These are phyloP conservation scores for Catharus ustulatus DNA, from an alignment of 2,797 vertebrate species.

Conservation along the genomic window DNA sequence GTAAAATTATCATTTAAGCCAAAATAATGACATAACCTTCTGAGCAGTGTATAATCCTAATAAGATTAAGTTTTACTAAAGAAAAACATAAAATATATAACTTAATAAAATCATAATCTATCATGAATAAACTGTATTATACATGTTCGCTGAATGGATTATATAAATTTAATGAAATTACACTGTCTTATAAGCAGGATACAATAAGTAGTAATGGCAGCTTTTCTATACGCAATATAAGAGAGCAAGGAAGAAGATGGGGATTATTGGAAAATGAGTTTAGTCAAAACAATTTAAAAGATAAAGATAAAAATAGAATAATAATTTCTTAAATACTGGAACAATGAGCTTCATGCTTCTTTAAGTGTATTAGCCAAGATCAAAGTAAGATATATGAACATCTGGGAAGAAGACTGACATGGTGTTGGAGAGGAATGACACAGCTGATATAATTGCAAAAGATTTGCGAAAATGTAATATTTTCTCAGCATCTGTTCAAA, in stretches of 20 bases:
- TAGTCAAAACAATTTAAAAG: constrained; percentile 52
- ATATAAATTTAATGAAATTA: constrained; percentile 66
- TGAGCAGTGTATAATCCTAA: constrained; percentile 38
- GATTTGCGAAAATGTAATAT: background rate
- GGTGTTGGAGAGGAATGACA: background rate
- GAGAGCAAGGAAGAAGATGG: constrained; percentile 33
- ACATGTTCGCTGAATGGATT: constrained; percentile 62
- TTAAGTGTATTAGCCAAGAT: background rate
- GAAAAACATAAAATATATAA: constrained; percentile 57
- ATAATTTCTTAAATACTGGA: constrained; percentile 28
- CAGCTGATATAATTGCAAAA: background rate
- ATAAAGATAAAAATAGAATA: constrained; percentile 55
- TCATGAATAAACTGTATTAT: constrained; percentile 55
- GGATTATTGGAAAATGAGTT: constrained; percentile 56
- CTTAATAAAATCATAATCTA: constrained; percentile 57
- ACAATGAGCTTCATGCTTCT: constrained; percentile 7
- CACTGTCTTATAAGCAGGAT: constrained; percentile 47
- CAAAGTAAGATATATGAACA: background rate
- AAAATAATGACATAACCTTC: constrained; percentile 56
- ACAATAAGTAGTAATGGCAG: constrained; percentile 63
- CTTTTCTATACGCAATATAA: constrained; percentile 38
- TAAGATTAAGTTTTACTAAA: constrained; percentile 56
- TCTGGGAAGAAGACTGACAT: background rate
- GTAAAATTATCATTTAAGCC: constrained; percentile 62
- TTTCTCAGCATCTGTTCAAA: constrained; percentile 13